Conservation (phyloP, 2,797 vertebrate genomes). For the Poeciliopsis paucimaculata region DNA sequence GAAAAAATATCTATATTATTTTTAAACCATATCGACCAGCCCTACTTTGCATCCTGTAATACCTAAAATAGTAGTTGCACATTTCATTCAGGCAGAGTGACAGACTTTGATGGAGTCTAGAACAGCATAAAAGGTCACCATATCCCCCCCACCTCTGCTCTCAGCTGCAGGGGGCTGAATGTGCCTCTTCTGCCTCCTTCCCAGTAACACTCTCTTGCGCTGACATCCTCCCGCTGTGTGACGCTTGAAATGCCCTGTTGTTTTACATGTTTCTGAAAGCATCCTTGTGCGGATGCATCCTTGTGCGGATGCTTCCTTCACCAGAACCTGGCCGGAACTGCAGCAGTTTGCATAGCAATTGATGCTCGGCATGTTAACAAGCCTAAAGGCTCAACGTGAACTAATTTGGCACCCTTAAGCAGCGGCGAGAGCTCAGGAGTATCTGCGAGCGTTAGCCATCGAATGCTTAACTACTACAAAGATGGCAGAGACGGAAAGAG, state of each 20-base stretch:
- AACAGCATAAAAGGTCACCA: constrained; percentile 55
- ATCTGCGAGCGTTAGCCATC: constrained; percentile 31
- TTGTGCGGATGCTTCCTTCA: constrained; percentile 67
- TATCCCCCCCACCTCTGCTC: constrained; percentile 41
- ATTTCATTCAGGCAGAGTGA: constrained; percentile 17
- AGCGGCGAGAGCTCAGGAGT: constrained; percentile 31
- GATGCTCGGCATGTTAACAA: constrained; percentile 76
- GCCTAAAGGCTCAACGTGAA: constrained; percentile 46
- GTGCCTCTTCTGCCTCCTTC: constrained; percentile 40
- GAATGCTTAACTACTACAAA: constrained; percentile 28
- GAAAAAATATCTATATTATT: too few relatives aligned
- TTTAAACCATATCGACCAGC: too few relatives aligned
- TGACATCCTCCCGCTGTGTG: constrained; percentile 55
- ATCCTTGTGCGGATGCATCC: constrained; percentile 73
- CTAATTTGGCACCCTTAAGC: constrained; percentile 33
- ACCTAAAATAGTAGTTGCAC: constrained; percentile 26
- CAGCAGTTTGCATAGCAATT: constrained; percentile 49
- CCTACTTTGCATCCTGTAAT: neutral
- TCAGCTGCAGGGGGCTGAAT: constrained; percentile 62
- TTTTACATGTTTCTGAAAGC: constrained; percentile 66
- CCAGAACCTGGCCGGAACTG: constrained; percentile 69
- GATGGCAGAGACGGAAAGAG: constrained; percentile 34
- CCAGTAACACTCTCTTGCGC: constrained; percentile 35
- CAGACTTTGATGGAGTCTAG: constrained; percentile 33
- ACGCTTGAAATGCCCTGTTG: constrained; percentile 70